Conservation (phyloP, 2,113 vertebrate genomes). For the Uropsilus gracilis region DNA sequence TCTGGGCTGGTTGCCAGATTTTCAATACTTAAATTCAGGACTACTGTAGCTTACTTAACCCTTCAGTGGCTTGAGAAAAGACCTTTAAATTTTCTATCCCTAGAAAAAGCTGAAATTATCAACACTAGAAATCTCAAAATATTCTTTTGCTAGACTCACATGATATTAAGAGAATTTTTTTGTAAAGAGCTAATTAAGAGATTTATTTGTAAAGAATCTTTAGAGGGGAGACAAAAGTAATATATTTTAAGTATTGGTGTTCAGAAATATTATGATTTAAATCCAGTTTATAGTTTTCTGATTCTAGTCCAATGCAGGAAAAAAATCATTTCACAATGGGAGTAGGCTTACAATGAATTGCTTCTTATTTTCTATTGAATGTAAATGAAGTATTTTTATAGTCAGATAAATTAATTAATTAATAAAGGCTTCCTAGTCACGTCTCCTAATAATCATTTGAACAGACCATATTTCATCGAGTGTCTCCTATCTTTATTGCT, state of each 20-base stretch:
- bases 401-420: no score
- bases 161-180: not conserved
- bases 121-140: fast-evolving
- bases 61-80: conserved; percentile 27
- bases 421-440: not conserved
- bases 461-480: not conserved
- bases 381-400: not conserved
- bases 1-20: conserved; percentile 75
- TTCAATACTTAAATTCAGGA: conserved; percentile 57
- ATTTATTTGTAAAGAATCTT: not conserved
- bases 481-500: not conserved
- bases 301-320: not conserved
- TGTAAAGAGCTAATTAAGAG: no score
- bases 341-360: not conserved
- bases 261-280: conserved; percentile 32
- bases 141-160: not conserved
- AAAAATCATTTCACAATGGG: not conserved
- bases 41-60: conserved; percentile 68
- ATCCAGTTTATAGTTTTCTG: conserved; percentile 20
- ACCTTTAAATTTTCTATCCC: not conserved
- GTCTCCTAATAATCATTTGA: not conserved
- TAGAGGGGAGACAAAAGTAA: not conserved
- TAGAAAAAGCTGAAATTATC: not conserved
- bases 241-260: not conserved
- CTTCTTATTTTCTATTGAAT: not conserved